Evolutionary conservation across 2,888 invertebrate species (phyloP), one percentile per base, ranked within the genome.

Genomic region (Malthinus seriepunctatus): DNA sequence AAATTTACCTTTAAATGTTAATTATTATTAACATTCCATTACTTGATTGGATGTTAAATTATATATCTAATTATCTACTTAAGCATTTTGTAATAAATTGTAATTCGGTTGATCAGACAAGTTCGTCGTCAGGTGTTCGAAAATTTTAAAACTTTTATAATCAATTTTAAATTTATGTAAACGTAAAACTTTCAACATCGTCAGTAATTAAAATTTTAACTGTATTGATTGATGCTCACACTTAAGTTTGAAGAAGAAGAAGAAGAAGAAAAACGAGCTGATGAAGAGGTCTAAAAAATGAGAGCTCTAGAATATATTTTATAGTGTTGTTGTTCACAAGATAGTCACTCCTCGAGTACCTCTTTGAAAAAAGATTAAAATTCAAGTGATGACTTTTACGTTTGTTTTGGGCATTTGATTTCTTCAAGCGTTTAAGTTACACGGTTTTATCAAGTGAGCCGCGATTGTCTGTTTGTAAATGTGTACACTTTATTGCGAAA

Each of bases 301-400:
- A 23, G 23, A 23, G 23, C 23, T 23, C 23, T 23, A 23, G 23
- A 23, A 23, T 23, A 23, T 23, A 23, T 23, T 23, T 23, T 23
- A 5, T 23, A 23, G 23, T 23, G 23, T 23, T 5, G n/a, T n/a
- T n/a, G n/a, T n/a, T n/a, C n/a, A n/a, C n/a, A n/a, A n/a, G 23
- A 23, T 23, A 23, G 23, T 23, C 23, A 23, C 23, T 23, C 23
- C 3, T 23, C 23, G 23, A 23, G 23, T 23, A 5, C 23, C 23
- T 23, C 23, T 23, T 23, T 23, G 3, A 5, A 23, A 23, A 23
- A 5, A 23, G 23, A 23, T 23, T 23, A 23, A 23, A 51, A 57
- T 57, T 57, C 48, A 63, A 60, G 64, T 53, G 62, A 68, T 65
- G 67, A 67, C 67, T 60, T n/a, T n/a, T 10, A 60, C 47, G 65